Evolutionary conservation across 2,113 vertebrate genomes (phyloP).

Genomic region (Thinocorus orbignyianus): DNA sequence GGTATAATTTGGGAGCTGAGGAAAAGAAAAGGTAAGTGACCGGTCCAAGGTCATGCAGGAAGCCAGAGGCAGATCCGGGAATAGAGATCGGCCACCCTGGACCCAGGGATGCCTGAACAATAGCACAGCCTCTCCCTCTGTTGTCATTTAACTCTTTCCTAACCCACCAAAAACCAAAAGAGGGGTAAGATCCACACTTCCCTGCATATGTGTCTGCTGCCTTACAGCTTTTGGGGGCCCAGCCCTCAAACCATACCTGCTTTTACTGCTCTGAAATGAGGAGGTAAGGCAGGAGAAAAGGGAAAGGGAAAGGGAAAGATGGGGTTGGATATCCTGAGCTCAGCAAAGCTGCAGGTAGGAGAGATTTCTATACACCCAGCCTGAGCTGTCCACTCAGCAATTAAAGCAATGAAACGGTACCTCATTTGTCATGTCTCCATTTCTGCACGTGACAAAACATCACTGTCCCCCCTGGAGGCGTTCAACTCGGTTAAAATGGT

Average conservation of each 20-base stretch:
- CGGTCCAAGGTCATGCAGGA: conserved; percentile 56
- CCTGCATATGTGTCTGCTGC: background rate
- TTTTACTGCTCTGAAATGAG: background rate
- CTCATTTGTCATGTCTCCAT: background rate
- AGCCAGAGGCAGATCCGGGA: conserved; percentile 65
- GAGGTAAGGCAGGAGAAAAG: background rate
- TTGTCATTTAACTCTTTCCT: conserved; percentile 60
- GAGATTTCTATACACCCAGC: background rate
- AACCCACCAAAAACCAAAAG: background rate
- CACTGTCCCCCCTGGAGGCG: background rate
- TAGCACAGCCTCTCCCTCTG: conserved; percentile 49
- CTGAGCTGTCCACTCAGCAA: background rate
- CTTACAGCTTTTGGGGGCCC: background rate
- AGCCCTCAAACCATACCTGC: background rate
- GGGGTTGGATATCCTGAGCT: background rate
- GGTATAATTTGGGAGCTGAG: background rate
- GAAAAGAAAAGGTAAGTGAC: conserved; percentile 55
- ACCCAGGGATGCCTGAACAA: conserved; percentile 58
- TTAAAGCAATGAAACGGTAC: background rate
- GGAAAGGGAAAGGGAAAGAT: too few species aligned
- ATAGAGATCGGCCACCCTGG: conserved; percentile 51
- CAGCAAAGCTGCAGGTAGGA: background rate
- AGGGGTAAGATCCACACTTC: background rate
- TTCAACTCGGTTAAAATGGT: background rate
- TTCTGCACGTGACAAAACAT: background rate